phyloP scores from a whole-genome alignment of 2,888 invertebrate species.

The Hypolimnas misippus region DNA sequence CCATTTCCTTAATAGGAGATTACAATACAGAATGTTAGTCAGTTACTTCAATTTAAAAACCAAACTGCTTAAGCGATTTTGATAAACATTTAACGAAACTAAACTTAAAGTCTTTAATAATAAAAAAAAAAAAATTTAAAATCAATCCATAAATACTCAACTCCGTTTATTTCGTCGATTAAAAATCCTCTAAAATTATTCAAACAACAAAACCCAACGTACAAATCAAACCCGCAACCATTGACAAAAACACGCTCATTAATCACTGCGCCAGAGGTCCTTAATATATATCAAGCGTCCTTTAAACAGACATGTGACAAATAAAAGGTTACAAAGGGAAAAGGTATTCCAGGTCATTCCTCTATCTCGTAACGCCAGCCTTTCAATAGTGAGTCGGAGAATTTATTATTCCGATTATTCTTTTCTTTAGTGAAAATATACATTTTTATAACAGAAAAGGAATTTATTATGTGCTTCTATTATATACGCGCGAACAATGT shows the following conservation, averaged over 20 bases:
- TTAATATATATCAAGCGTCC: slow-evolving; percentile 3
- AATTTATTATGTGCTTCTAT: not conserved
- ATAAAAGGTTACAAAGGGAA: slow-evolving; percentile 24
- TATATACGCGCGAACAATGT: not conserved
- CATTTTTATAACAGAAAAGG: not conserved
- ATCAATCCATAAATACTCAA: no score
- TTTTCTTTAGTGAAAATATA: slow-evolving; percentile 2
- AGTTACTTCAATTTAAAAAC: no score
- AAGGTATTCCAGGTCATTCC: slow-evolving; percentile 5
- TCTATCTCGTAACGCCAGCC: slow-evolving; percentile 24
- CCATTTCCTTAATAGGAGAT: no score
- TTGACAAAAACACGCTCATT: not conserved
- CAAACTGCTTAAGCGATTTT: no score
- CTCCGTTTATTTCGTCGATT: no score
- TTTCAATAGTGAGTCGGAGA: slow-evolving; percentile 26
- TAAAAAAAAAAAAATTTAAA: no score
- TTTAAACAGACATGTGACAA: slow-evolving; percentile 16
- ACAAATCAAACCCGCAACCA: not conserved
- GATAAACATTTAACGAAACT: no score
- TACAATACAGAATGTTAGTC: no score
- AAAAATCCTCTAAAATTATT: not conserved
- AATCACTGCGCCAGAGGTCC: not conserved
- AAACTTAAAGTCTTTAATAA: no score
- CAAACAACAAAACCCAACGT: not conserved
- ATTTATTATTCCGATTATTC: slow-evolving; percentile 13